Conservation (phyloP, 2,888 invertebrate genomes). For the Oscheius sp. region DNA sequence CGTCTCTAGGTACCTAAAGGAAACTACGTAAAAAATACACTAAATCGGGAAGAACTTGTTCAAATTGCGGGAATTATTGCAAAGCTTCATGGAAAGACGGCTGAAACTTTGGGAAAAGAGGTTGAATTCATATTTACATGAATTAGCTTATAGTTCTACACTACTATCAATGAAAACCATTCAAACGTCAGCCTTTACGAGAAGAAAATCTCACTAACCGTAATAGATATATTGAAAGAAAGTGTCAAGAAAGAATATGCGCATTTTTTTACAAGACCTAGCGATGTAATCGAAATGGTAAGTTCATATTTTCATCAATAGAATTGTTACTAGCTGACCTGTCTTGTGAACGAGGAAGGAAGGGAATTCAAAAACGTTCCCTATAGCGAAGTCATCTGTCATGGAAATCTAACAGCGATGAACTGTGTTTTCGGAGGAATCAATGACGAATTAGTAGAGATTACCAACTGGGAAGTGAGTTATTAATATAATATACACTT, state of each 20-base stretch:
- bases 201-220: conserved; percentile 20
- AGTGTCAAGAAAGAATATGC: neutral
- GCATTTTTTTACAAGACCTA: neutral
- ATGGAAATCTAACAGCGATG: conserved; percentile 41
- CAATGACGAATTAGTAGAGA: conserved; percentile 37
- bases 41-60: conserved; percentile 35
- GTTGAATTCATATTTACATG: neutral
- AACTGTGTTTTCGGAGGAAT: conserved; percentile 31
- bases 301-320: neutral
- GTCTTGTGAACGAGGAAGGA: neutral
- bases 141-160: conserved; percentile 13
- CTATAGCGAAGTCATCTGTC: conserved; percentile 35
- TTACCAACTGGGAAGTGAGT: conserved; percentile 51
- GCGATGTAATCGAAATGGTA: conserved; percentile 34
- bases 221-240: conserved; percentile 25
- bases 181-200: conserved; percentile 33
- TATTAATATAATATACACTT: neutral
- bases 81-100: conserved; percentile 39
- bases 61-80: conserved; percentile 40
- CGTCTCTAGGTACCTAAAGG: neutral
- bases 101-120: neutral
- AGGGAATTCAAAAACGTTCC: conserved; percentile 3
- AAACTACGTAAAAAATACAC: neutral
- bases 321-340: neutral
- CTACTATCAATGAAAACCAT: conserved; percentile 36